Conservation (phyloP, 2,113 vertebrate species). For the Chaenogobius annularis region DNA sequence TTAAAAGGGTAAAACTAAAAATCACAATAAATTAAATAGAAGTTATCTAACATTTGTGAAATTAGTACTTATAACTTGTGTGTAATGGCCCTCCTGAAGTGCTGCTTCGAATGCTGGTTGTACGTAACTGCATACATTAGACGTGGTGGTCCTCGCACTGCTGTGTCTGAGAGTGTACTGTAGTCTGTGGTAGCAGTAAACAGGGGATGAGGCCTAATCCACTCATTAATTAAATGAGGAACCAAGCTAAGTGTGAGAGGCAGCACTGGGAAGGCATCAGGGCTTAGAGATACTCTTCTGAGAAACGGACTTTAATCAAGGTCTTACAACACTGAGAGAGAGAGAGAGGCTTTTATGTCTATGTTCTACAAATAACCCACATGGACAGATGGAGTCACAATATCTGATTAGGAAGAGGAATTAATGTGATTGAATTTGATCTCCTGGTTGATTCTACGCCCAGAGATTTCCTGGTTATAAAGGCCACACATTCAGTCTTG, state of each 20-base stretch:
- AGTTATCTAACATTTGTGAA: not conserved
- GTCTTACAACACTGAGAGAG: conserved; percentile 20
- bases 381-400: conserved; percentile 56
- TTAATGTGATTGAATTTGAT: conserved; percentile 52
- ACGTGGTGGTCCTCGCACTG: not conserved
- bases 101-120: not conserved
- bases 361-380: conserved; percentile 10
- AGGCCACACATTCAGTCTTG: not conserved
- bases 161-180: conserved; percentile 31
- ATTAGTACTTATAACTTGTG: not conserved
- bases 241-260: conserved; percentile 24
- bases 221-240: conserved; percentile 65
- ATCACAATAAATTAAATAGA: too few relatives aligned
- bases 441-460: conserved; percentile 33
- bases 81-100: not conserved
- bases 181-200: conserved; percentile 23
- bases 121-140: not conserved
- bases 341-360: conserved; percentile 5
- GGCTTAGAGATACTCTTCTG: conserved; percentile 56
- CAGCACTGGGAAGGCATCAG: conserved; percentile 46
- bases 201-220: conserved; percentile 50
- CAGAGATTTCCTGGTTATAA: conserved; percentile 12
- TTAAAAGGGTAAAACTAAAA: too few relatives aligned
- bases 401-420: conserved; percentile 61
- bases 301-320: conserved; percentile 68